Conservation (phyloP, 2,888 invertebrate genomes). For the Drosophila phalerata region DNA sequence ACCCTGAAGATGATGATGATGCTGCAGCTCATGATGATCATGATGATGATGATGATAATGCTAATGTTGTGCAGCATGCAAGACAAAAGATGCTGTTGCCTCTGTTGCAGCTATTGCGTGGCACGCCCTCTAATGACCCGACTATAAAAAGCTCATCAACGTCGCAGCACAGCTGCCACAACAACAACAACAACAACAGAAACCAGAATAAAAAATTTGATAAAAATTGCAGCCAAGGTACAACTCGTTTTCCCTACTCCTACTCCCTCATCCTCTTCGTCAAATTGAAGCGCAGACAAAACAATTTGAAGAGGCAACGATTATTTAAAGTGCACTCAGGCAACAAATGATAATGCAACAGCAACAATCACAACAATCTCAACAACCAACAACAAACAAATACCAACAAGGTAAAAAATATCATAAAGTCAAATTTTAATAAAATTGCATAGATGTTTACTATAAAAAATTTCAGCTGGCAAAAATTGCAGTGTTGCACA, state of each 20-base stretch:
- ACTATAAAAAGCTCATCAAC: slow-evolving; percentile 79
- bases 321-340: slow-evolving; percentile 78
- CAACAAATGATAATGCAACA: slow-evolving; percentile 76
- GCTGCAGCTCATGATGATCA: slow-evolving; percentile 14
- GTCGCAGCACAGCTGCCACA: slow-evolving; percentile 62
- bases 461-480: slow-evolving; percentile 19
- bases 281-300: slow-evolving; percentile 37
- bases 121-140: slow-evolving; percentile 78
- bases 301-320: slow-evolving; percentile 75
- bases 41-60: slow-evolving; percentile 44
- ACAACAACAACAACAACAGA: slow-evolving; percentile 24
- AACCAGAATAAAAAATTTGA: slow-evolving; percentile 59
- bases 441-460: slow-evolving; percentile 57
- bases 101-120: slow-evolving; percentile 39
- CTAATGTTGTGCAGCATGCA: slow-evolving; percentile 60
- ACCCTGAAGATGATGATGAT: slow-evolving; percentile 19
- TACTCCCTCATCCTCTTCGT: neutral
- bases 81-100: slow-evolving; percentile 49
- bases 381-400: slow-evolving; percentile 47
- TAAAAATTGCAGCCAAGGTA: slow-evolving; percentile 76
- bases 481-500: slow-evolving; percentile 24
- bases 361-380: slow-evolving; percentile 33
- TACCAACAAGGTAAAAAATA: slow-evolving; percentile 63
- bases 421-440: slow-evolving; percentile 71
- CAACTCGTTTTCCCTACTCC: slow-evolving; percentile 4